Base-by-base conservation (phyloP, 1,140 invertebrate species). In the Drosophila pandora region DNA sequence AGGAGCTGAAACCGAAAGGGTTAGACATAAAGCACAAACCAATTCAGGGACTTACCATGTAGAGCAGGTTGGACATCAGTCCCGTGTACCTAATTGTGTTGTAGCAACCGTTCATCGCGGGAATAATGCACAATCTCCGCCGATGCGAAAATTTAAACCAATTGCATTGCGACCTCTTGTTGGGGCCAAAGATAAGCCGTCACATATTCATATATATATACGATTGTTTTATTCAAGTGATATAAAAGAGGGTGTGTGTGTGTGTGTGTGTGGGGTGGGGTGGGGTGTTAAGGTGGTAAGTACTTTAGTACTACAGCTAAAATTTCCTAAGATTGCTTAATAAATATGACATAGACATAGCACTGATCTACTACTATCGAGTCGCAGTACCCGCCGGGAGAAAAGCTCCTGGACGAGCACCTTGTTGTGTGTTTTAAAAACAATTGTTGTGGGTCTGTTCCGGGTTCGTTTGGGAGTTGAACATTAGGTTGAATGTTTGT, bases 311-410 rank as follows among this genome's bases (percentile, higher is more conserved):
- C 45, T 71, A 69, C 41, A 48, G 54, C 74, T 81, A 81, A 69
- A 84, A 76, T 61, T 84, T 76, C 49, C 72, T 85, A 84, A 74
- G 50, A 69, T 64, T 67, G 28, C 79, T 64, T 87, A 88, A 88
- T 76, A 61, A 69, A 65, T 87, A 87, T 87, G 83, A 87, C 83
- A 76, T 88, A 88, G 83, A 79, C 25, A 65, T 82, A 76, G 70
- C 54, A 63, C 43, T 22, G 41, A 43, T 41, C 47, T 60, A 76
- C 52, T 80, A 60, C 67, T 52, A 71, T 82, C 21, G 73, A 74
- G 76, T 83, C 75, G 75, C 79, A 79, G 77, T 79, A 71, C 72
- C 28, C 10, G 25, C n/a, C 53, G 30, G 30, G 48, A 60, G 61
- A 62, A 70, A 50, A 58, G 53, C 60, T 62, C 49, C 21, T 17